A percentile compares a stretch with the other conserved stretches of the same genome.
Conservation (phyloP, 2,113 vertebrate genomes). For the Actinemys pallida region DNA sequence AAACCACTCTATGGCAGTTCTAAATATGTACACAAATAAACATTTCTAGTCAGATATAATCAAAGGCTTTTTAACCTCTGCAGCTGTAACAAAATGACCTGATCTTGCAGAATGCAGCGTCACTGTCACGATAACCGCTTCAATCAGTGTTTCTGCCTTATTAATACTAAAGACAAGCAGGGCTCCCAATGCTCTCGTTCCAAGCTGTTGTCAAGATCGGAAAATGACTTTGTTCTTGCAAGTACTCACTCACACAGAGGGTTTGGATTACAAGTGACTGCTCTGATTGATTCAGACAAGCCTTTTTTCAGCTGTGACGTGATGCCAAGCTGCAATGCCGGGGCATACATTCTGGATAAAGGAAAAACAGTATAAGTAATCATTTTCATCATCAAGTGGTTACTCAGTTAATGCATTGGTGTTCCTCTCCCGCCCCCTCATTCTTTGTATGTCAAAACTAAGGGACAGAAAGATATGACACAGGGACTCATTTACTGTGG, state of each 20-base stretch:
- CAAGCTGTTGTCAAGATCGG: rapidly evolving
- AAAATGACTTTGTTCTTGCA: neutral
- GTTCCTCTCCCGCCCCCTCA: neutral
- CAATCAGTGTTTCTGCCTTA: neutral
- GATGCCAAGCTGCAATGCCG: neutral
- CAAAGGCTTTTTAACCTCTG: slow-evolving; percentile 50
- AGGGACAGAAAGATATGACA: neutral
- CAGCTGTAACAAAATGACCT: slow-evolving; percentile 62
- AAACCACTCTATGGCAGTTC: neutral
- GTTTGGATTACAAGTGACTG: neutral
- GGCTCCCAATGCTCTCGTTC: neutral
- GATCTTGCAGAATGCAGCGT: slow-evolving; percentile 34
- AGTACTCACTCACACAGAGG: neutral
- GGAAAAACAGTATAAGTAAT: neutral
- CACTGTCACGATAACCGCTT: slow-evolving; percentile 8
- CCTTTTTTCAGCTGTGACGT: neutral
- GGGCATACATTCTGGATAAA: neutral
- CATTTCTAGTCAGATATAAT: slow-evolving; percentile 38
- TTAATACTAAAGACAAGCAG: neutral
- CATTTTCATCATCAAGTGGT: neutral
- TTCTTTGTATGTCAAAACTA: neutral
- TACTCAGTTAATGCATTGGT: neutral
- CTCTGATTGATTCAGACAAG: neutral
- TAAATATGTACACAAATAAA: neutral
- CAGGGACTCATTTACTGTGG: neutral